These are phyloP conservation scores for Pygoscelis antarcticus DNA, from an alignment of 2,113 vertebrate species.

Conservation along the genomic window DNA sequence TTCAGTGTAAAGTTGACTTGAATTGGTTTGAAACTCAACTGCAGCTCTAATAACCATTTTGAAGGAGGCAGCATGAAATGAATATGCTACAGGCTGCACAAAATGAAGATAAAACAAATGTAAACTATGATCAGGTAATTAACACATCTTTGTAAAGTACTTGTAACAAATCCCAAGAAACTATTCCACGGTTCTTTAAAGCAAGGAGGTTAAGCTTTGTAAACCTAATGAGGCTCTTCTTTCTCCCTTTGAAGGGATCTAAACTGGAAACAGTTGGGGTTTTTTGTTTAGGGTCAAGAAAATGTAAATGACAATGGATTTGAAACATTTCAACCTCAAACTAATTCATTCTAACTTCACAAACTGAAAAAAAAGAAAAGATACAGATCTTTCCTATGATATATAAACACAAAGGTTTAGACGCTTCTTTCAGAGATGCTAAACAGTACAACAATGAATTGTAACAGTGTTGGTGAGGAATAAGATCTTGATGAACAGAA, in stretches of 20 bases:
- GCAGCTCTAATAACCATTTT: not conserved
- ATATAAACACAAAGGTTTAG: not conserved
- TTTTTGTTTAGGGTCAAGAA: not conserved
- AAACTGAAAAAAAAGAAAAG: not conserved
- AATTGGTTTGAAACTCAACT: not conserved
- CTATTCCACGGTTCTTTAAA: not conserved
- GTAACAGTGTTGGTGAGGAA: not conserved
- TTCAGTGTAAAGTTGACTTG: not conserved
- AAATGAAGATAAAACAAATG: not conserved
- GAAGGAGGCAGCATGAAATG: not conserved
- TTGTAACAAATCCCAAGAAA: slow-evolving; percentile 18
- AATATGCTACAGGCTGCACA: not conserved
- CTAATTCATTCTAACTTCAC: not conserved
- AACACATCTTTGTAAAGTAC: not conserved
- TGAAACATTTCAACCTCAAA: not conserved
- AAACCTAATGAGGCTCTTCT: not conserved
- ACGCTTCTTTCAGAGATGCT: not conserved
- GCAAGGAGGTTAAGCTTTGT: not conserved
- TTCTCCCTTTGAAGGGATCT: not conserved
- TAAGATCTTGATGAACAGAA: not conserved
- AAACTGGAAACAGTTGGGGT: not conserved
- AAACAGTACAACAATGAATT: not conserved
- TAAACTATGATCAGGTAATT: slow-evolving; percentile 41
- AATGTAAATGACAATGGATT: not conserved
- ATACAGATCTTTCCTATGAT: not conserved